Conservation (phyloP, 1,140 invertebrate species). For the Tetramorium parvispinum region DNA sequence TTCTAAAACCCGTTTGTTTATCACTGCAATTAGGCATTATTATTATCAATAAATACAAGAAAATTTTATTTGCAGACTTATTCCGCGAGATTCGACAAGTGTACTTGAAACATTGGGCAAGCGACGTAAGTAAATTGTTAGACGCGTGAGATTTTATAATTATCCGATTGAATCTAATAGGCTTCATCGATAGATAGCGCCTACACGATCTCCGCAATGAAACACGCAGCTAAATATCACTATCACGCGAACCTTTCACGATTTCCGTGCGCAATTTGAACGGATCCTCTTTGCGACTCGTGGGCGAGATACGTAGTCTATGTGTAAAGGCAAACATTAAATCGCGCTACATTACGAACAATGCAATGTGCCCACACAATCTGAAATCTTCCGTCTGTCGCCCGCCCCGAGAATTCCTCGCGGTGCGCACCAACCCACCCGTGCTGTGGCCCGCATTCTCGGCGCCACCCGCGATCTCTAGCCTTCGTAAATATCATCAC, state of each 20-base stretch:
- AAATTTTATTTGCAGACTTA: not conserved
- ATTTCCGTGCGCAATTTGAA: slow-evolving; percentile 23
- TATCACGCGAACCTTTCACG: slow-evolving; percentile 22
- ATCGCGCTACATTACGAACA: slow-evolving; percentile 48
- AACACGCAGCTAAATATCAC: not conserved
- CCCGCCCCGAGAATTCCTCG: slow-evolving; percentile 55
- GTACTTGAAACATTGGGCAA: not conserved
- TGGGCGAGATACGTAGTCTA: slow-evolving; percentile 30
- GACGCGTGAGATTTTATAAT: not conserved
- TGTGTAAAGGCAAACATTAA: slow-evolving; percentile 44
- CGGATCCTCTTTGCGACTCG: slow-evolving; percentile 16
- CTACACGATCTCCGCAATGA: not conserved
- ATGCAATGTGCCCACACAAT: slow-evolving; percentile 25
- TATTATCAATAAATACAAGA: not conserved
- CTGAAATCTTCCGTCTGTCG: slow-evolving; percentile 45
- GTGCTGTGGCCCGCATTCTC: slow-evolving; percentile 48
- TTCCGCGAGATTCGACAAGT: not conserved
- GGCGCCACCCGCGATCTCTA: slow-evolving; percentile 68
- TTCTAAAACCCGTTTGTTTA: not conserved
- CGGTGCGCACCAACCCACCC: slow-evolving; percentile 54
- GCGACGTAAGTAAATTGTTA: slow-evolving; percentile 4
- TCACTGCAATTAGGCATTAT: not conserved
- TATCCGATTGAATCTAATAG: not conserved
- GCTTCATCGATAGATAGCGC: not conserved
- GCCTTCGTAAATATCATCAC: slow-evolving; percentile 71